Percentiles rank a stretch among this genome's conserved stretches.
Evolutionary conservation across 2,113 vertebrate species (phyloP).

Genomic region (Otus sunia): DNA sequence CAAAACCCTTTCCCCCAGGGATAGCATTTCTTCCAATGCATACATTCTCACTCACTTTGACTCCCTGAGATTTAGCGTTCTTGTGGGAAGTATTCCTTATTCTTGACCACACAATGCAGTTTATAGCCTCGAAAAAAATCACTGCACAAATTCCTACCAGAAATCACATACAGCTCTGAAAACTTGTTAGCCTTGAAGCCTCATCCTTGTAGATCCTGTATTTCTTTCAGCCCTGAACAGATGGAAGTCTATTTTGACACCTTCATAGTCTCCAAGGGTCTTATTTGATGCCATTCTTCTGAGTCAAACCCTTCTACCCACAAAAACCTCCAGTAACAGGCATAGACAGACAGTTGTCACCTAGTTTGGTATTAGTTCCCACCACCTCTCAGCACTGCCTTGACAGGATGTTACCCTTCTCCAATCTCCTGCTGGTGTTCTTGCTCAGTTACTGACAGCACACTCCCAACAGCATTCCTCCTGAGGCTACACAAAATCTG

Average conservation of each 20-base stretch:
- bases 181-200: background rate
- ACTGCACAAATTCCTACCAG: background rate
- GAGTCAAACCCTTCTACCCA: background rate
- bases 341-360: background rate
- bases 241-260: background rate
- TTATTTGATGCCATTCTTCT: background rate
- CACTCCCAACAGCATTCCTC: fast-evolving
- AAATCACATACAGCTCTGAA: background rate
- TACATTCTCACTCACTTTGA: background rate
- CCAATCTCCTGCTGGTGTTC: background rate
- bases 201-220: background rate
- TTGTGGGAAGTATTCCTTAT: background rate
- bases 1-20: background rate
- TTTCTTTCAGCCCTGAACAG: background rate
- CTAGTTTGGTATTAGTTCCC: background rate
- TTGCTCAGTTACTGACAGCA: background rate
- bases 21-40: background rate
- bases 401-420: background rate
- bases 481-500: background rate
- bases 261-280: background rate
- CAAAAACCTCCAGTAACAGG: background rate
- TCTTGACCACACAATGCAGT: background rate
- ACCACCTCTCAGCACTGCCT: background rate
- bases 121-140: background rate
- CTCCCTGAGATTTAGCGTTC: background rate